Conservation (phyloP, 2,797 vertebrate species). For the Rhabdophis nuchalis region DNA sequence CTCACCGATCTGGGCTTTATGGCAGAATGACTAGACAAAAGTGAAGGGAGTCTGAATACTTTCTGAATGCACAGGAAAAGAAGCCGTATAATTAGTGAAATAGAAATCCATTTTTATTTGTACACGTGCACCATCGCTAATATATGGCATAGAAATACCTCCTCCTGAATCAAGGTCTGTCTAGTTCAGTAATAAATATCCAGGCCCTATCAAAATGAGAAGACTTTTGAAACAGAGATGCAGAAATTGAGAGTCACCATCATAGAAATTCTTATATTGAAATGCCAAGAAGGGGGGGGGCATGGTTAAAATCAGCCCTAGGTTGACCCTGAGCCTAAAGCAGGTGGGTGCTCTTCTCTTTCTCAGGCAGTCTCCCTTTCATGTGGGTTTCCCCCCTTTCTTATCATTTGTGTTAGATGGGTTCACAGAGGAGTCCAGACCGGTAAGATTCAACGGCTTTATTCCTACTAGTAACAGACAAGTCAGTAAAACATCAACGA, state of each 20-base stretch:
- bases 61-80: not conserved
- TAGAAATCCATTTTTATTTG: not conserved
- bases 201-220: not conserved
- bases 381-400: not conserved
- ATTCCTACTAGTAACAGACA: too few species aligned
- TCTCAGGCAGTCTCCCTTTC: not conserved
- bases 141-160: not conserved
- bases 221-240: not conserved
- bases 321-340: not conserved
- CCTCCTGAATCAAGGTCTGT: not conserved
- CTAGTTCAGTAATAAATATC: not conserved
- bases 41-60: not conserved
- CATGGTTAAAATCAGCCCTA: not conserved
- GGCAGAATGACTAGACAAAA: not conserved
- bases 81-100: not conserved
- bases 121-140: not conserved
- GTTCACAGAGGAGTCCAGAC: too few species aligned
- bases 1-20: not conserved
- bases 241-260: not conserved
- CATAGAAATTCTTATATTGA: not conserved
- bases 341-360: not conserved
- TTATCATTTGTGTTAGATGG: too few species aligned
- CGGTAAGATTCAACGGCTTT: too few species aligned
- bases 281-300: not conserved
- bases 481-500: too few species aligned